phyloP scores from a whole-genome alignment of 2,888 invertebrate species.

The Melipona beecheii region DNA sequence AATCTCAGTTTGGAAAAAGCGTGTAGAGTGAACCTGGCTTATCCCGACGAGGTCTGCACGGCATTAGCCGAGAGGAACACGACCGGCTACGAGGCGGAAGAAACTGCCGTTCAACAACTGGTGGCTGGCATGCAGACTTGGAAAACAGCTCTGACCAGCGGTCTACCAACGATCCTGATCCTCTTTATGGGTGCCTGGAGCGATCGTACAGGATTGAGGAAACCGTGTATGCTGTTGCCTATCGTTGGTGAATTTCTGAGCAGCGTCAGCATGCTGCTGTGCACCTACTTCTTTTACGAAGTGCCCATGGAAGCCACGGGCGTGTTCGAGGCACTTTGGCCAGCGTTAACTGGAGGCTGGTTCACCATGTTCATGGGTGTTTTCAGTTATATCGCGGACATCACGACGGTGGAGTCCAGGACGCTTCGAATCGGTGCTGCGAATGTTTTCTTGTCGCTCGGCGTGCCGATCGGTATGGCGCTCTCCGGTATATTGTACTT shows the following conservation, averaged over 20 bases:
- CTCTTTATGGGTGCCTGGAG: conserved; percentile 91
- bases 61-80: conserved; percentile 91
- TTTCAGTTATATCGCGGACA: conserved; percentile 95
- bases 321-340: conserved; percentile 92
- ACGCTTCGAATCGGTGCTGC: conserved; percentile 94
- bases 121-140: conserved; percentile 92
- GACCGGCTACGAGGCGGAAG: conserved; percentile 87
- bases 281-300: conserved; percentile 92
- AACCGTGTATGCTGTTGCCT: conserved; percentile 93
- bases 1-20: conserved; percentile 94
- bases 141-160: conserved; percentile 94
- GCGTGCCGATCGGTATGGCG: conserved; percentile 95
- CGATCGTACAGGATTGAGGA: conserved; percentile 87
- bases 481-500: conserved; percentile 92
- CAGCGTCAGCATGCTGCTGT: conserved; percentile 90
- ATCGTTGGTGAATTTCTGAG: conserved; percentile 92
- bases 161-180: conserved; percentile 92
- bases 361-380: conserved; percentile 96
- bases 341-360: conserved; percentile 93
- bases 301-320: conserved; percentile 93
- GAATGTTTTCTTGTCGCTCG: conserved; percentile 94
- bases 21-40: conserved; percentile 92
- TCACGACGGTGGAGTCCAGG: conserved; percentile 92
- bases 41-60: conserved; percentile 90
- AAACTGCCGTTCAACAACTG: conserved; percentile 86